Percentiles rank a stretch among this genome's conserved stretches.
Evolutionary conservation across 2,113 vertebrate genomes (phyloP).

Genomic region (Sialia sialis): DNA sequence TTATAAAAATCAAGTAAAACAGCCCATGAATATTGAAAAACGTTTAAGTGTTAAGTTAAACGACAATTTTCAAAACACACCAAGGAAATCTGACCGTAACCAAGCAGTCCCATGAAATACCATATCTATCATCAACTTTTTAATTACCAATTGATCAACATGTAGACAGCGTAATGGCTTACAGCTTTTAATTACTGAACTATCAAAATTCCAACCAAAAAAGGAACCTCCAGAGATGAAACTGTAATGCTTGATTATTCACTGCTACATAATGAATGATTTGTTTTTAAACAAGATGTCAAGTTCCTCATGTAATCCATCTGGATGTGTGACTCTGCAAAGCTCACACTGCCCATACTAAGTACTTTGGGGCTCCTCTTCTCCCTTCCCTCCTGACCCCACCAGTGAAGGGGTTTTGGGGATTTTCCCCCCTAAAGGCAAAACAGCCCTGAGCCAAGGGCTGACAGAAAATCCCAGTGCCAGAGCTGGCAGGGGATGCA

Average conservation of each 20-base stretch:
- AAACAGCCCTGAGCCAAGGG: not conserved
- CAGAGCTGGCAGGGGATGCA: accelerated
- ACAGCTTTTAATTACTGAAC: constrained; percentile 71
- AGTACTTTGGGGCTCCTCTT: not conserved
- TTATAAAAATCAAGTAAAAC: constrained; percentile 38
- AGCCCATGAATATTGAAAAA: constrained; percentile 45
- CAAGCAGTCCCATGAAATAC: constrained; percentile 55
- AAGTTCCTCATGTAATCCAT: constrained; percentile 70
- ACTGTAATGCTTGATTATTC: constrained; percentile 74
- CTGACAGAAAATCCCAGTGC: not conserved
- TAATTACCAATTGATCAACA: constrained; percentile 65
- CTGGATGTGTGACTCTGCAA: constrained; percentile 57
- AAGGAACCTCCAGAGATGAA: constrained; percentile 73
- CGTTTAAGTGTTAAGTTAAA: constrained; percentile 15
- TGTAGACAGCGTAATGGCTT: constrained; percentile 65
- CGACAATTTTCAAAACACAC: constrained; percentile 54
- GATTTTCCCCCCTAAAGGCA: not conserved
- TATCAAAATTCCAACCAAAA: constrained; percentile 74
- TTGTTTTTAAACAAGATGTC: constrained; percentile 74
- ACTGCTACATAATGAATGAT: constrained; percentile 72
- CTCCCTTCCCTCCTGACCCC: constrained; percentile 3
- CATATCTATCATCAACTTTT: constrained; percentile 69
- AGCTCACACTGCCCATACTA: constrained; percentile 58
- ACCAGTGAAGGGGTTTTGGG: accelerated
- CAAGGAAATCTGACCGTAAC: constrained; percentile 50